Evolutionary conservation across 2,888 invertebrate genomes (phyloP).

Genomic region (Spodoptera exigua): DNA sequence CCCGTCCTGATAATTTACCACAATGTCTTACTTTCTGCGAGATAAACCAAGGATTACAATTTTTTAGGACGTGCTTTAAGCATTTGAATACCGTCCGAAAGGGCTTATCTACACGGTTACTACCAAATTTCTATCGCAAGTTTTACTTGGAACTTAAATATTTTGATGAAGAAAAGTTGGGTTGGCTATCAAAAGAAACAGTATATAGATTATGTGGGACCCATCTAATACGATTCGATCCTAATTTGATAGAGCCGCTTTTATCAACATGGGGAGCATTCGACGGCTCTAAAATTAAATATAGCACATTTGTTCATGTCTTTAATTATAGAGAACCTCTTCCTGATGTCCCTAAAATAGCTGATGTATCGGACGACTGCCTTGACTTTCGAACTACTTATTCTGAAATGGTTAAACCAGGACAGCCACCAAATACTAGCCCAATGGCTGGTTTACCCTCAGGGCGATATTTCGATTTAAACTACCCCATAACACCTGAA

Average conservation of each 20-base stretch:
- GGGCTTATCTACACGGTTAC: constrained; percentile 68
- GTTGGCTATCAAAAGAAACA: constrained; percentile 80
- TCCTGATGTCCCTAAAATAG: constrained; percentile 79
- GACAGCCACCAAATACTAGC: constrained; percentile 62
- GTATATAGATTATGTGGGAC: constrained; percentile 82
- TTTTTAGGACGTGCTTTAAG: constrained; percentile 81
- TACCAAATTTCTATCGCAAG: constrained; percentile 72
- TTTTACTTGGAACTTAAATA: constrained; percentile 77
- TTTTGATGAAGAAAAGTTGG: constrained; percentile 77
- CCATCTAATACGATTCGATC: constrained; percentile 81
- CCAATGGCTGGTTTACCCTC: constrained; percentile 80
- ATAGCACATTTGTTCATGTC: constrained; percentile 84
- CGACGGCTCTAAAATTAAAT: constrained; percentile 81
- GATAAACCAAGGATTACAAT: constrained; percentile 73
- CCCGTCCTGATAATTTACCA: constrained; percentile 79
- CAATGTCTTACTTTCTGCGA: constrained; percentile 80
- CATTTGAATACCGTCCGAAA: constrained; percentile 82
- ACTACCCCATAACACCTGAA: constrained; percentile 76
- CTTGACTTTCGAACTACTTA: constrained; percentile 80
- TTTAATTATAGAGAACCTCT: constrained; percentile 81
- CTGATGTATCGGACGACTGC: constrained; percentile 73
- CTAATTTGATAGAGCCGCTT: constrained; percentile 84
- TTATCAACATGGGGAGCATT: constrained; percentile 83
- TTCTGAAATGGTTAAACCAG: constrained; percentile 79
- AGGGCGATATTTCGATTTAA: constrained; percentile 79